A percentile compares a stretch with the other conserved stretches of the same genome.
Conservation (phyloP, 2,113 vertebrate genomes). For the Centropus unirufus region DNA sequence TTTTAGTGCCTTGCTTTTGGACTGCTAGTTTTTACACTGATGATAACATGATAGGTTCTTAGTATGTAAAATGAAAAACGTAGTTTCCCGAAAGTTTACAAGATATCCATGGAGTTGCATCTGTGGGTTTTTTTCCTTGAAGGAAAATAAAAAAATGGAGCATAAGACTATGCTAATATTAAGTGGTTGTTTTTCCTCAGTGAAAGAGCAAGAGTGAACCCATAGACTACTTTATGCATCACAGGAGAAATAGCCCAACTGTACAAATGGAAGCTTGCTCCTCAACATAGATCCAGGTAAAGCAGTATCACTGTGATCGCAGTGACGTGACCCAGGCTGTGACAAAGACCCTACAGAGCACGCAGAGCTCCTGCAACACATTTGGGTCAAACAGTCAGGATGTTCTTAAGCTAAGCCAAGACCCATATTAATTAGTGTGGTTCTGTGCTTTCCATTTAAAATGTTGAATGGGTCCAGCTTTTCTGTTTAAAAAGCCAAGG, state of each 20-base stretch:
- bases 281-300: neutral
- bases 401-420: neutral
- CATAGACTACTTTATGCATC: neutral
- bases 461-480: neutral
- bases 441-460: neutral
- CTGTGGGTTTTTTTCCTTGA: rapidly evolving
- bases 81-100: neutral
- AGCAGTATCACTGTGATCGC: neutral
- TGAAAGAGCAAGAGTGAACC: neutral
- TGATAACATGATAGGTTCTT: neutral
- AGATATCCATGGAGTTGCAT: neutral
- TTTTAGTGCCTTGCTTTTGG: neutral
- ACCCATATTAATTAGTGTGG: neutral
- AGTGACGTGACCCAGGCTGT: neutral
- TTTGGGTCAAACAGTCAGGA: neutral
- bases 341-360: neutral
- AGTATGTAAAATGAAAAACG: neutral
- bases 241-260: neutral
- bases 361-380: neutral
- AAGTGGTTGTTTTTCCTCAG: neutral
- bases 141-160: neutral
- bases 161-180: neutral
- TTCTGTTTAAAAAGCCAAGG: neutral
- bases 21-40: neutral
- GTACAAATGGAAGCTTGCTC: neutral